Base-by-base conservation (phyloP, 2,113 vertebrate genomes). In the Scytalopus superciliaris region DNA sequence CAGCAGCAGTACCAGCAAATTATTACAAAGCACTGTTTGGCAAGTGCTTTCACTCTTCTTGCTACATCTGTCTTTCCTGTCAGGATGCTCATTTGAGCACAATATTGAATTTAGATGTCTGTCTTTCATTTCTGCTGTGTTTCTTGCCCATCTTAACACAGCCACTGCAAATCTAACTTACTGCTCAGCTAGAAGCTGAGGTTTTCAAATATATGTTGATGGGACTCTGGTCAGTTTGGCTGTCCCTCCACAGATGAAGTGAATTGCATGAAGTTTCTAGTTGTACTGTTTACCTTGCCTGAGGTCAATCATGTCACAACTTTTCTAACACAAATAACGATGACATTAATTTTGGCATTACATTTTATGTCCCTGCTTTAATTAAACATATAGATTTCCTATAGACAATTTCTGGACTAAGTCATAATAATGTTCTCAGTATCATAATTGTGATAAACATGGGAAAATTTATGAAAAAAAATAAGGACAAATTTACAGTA, bases 21-120 rank as follows among this genome's bases (percentile, higher is more conserved):
- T n/a, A n/a, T n/a, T n/a, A n/a, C n/a, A n/a, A n/a, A n/a, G n/a
- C 7, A 35, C 28, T 49, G 49, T 31, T 70, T 0, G 0, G 10
- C 39, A 72, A 82, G 15, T 33, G 49, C 28, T 84, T 95, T 68
- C 50, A 64, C 33, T 63, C 68, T 40, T 87, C 49, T 52, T 77
- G 31, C 30, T 84, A 52, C 45, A 60, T 35, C 45, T 84, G 10
- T 42, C 42, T 33, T 35, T 92, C 59, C 30, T 56, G 59, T 33
- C 33, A 77, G 37, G 57, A 72, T 84, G 30, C 6, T 66, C 19
- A 24, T 87, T 90, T 70, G 59, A 89, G 52, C 73, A 62, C 47
- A 63, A 67, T 88, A 63, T 6, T 74, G 73, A 94, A 90, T 90
- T 73, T 28, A 92, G 83, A 76, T 14, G 10, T 57, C 68, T 52